Evolutionary conservation across 2,113 vertebrate genomes (phyloP).

Genomic region (Benitochromis conjunctus): DNA sequence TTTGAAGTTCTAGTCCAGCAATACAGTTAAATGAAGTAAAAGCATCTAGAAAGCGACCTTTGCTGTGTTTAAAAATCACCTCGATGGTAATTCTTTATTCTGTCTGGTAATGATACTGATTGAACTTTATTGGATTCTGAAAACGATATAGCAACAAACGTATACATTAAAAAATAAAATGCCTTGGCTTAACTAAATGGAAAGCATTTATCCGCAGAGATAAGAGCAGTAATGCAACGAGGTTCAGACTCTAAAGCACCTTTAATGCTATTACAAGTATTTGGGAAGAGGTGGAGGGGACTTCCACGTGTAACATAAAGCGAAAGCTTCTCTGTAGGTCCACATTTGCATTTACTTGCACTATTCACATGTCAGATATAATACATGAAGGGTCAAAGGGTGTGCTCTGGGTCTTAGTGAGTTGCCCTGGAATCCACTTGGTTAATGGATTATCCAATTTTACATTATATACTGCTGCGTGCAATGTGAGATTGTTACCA

Average conservation of each 20-base stretch:
- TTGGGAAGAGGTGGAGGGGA: background rate
- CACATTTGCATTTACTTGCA: constrained; percentile 22
- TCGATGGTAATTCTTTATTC: background rate
- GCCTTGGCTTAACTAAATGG: constrained; percentile 27
- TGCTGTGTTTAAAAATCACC: background rate
- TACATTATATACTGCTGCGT: constrained; percentile 2
- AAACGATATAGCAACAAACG: background rate
- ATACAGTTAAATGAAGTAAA: background rate
- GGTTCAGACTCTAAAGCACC: constrained; percentile 37
- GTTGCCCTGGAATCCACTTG: constrained; percentile 20
- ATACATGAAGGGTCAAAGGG: constrained; percentile 1
- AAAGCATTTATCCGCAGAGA: constrained; percentile 11
- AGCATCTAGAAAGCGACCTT: background rate
- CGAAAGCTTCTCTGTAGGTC: constrained; percentile 42
- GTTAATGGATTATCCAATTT: constrained; percentile 47
- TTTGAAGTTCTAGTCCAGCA: background rate
- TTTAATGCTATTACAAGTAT: constrained; percentile 34
- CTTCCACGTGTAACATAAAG: background rate
- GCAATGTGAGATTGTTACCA: constrained; percentile 14
- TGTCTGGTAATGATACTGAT: background rate
- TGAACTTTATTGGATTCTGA: constrained; percentile 18
- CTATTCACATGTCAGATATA: constrained; percentile 8
- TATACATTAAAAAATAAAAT: constrained; percentile 6
- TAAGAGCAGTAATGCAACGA: constrained; percentile 40
- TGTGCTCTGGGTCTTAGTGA: background rate